Evolutionary conservation across 1,140 invertebrate genomes (phyloP).

Genomic region (Onthophagus taurus): DNA sequence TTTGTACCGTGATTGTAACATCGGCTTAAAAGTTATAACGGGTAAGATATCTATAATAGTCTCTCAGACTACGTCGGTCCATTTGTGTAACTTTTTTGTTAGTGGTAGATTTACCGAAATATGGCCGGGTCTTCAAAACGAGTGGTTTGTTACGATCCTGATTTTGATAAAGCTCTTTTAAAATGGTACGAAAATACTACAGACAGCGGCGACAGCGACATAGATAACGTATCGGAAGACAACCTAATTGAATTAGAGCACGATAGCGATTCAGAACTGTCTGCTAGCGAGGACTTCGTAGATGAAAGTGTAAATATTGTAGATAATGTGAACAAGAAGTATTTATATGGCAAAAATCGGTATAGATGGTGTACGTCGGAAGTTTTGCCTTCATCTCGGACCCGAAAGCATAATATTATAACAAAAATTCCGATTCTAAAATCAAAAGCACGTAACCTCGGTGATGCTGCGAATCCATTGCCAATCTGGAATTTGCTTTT

Average conservation of each 20-base stretch:
- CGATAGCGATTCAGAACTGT: not conserved
- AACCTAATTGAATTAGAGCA: not conserved
- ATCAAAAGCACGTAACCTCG: not conserved
- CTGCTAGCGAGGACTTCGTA: not conserved
- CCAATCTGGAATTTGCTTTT: not conserved
- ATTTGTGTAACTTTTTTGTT: too few species aligned
- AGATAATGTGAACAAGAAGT: not conserved
- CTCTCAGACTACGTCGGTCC: too few species aligned
- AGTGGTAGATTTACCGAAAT: too few species aligned
- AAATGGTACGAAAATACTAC: not conserved
- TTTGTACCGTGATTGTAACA: too few species aligned
- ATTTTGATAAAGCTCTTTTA: not conserved
- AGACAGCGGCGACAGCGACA: not conserved
- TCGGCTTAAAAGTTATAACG: too few species aligned
- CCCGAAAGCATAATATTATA: not conserved
- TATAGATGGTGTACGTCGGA: not conserved
- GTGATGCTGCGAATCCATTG: too few species aligned
- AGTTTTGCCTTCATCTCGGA: not conserved
- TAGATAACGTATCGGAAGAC: not conserved
- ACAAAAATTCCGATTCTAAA: not conserved
- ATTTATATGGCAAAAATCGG: not conserved
- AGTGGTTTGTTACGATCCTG: not conserved
- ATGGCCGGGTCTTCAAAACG: not conserved
- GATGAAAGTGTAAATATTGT: conserved; percentile 1
- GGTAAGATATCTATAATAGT: too few species aligned